These are phyloP conservation scores for Poecilia picta DNA, from an alignment of 2,797 vertebrate species.

Conservation along the genomic window DNA sequence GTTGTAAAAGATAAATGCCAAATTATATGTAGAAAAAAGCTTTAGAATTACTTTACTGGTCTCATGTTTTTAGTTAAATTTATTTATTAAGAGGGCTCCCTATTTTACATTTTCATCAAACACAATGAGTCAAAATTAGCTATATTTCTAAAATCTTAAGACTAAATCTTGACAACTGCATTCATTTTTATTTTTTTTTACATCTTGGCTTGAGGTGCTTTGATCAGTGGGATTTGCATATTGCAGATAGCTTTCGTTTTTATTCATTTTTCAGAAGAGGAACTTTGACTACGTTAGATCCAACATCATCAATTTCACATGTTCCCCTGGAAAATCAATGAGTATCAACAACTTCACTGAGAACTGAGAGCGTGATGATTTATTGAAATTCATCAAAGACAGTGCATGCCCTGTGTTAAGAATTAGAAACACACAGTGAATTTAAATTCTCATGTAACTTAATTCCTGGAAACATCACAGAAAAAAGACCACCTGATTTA, in stretches of 20 bases:
- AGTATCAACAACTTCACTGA: slow-evolving; percentile 10
- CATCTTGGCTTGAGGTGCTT: not conserved
- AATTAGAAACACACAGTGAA: not conserved
- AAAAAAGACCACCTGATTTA: not conserved
- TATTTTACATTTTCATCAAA: not conserved
- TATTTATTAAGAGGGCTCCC: not conserved
- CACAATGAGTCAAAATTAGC: not conserved
- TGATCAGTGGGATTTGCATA: slow-evolving; percentile 6
- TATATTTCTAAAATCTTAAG: not conserved
- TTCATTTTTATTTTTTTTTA: not conserved
- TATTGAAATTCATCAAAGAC: slow-evolving; percentile 31
- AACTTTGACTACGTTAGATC: slow-evolving; percentile 1
- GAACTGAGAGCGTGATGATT: not conserved
- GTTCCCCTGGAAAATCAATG: not conserved
- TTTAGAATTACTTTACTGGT: not conserved
- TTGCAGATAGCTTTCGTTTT: not conserved
- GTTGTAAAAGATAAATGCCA: not conserved
- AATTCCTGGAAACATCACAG: not conserved
- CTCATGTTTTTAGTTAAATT: not conserved
- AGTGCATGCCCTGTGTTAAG: not conserved
- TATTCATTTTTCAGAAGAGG: not conserved
- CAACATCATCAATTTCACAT: slow-evolving; percentile 7
- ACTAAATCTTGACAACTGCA: not conserved
- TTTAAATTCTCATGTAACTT: not conserved
- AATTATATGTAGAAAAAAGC: not conserved